phyloP scores from a whole-genome alignment of 2,113 vertebrate species.

The Chionis minor region DNA sequence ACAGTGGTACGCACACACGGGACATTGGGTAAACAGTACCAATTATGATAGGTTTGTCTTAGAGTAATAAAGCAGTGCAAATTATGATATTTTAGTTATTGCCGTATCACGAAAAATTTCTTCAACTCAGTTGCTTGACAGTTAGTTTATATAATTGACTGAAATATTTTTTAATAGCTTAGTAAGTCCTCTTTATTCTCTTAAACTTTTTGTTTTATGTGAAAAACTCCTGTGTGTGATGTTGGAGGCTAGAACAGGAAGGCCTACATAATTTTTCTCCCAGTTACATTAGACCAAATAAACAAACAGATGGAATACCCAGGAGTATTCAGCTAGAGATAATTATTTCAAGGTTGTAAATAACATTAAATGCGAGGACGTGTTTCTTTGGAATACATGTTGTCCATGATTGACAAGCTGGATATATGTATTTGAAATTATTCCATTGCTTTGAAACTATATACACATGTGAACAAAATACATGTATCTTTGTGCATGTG shows the following conservation, averaged over 20 bases:
- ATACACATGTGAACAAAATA: background rate
- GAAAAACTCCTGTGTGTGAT: background rate
- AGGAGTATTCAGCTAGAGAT: background rate
- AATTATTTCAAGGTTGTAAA: background rate
- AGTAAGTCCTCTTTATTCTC: background rate
- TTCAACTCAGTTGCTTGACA: background rate
- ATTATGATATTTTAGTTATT: background rate
- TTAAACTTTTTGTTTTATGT: background rate
- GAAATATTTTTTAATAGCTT: background rate
- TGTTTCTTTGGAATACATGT: background rate
- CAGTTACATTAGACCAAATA: background rate
- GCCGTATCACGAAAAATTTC: background rate
- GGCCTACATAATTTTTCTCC: background rate
- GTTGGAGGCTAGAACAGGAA: background rate
- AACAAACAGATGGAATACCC: background rate
- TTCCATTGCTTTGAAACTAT: background rate
- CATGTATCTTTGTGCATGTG: background rate
- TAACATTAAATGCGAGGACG: background rate
- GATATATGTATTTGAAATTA: background rate
- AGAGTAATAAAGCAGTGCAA: background rate
- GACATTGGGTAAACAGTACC: background rate
- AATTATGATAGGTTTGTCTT: background rate
- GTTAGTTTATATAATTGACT: background rate
- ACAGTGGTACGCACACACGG: background rate
- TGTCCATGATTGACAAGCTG: background rate